Percentiles rank a stretch among this genome's conserved stretches.
Evolutionary conservation across 1,140 invertebrate species (phyloP).

Genomic region (Drosophila serrata): DNA sequence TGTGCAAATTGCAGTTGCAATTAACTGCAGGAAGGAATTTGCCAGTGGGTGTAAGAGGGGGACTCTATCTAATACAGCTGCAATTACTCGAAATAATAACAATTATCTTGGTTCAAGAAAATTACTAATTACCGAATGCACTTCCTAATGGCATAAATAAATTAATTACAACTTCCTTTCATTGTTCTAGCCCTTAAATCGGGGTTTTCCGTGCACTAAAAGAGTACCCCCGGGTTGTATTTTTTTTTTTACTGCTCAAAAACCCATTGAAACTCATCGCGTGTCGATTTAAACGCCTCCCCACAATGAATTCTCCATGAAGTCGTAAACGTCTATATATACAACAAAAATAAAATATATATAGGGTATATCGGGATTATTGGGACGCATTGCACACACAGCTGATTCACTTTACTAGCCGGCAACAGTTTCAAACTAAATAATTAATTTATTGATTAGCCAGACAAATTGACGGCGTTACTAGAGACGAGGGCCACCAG

Average conservation of each 20-base stretch:
- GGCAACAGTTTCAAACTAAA: slow-evolving; percentile 46
- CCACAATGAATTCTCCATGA: slow-evolving; percentile 20
- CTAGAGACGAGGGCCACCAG: slow-evolving; percentile 55
- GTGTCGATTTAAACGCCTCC: slow-evolving; percentile 27
- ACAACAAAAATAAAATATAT: background rate
- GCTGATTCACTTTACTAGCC: slow-evolving; percentile 56
- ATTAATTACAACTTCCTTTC: slow-evolving; percentile 18
- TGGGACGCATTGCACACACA: slow-evolving; percentile 58
- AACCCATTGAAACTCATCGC: slow-evolving; percentile 41
- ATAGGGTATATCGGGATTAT: slow-evolving; percentile 19
- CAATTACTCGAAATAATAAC: slow-evolving; percentile 54
- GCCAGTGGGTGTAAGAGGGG: too few species aligned
- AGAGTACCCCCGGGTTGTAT: background rate
- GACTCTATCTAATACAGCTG: slow-evolving; percentile 5
- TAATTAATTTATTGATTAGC: slow-evolving; percentile 75
- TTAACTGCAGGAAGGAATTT: slow-evolving; percentile 12
- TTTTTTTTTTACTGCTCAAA: slow-evolving; percentile 3
- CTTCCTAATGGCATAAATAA: slow-evolving; percentile 10
- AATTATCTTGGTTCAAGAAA: slow-evolving; percentile 44
- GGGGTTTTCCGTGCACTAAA: slow-evolving; percentile 9
- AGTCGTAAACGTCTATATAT: slow-evolving; percentile 31
- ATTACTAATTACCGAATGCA: slow-evolving; percentile 21
- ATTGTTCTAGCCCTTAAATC: slow-evolving; percentile 12
- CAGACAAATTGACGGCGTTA: slow-evolving; percentile 66
- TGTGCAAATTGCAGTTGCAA: slow-evolving; percentile 36